Percentiles rank a stretch among this genome's conserved stretches.
Evolutionary conservation across 2,797 vertebrate genomes (phyloP).

Genomic region (Mormyrus hasselquistii): DNA sequence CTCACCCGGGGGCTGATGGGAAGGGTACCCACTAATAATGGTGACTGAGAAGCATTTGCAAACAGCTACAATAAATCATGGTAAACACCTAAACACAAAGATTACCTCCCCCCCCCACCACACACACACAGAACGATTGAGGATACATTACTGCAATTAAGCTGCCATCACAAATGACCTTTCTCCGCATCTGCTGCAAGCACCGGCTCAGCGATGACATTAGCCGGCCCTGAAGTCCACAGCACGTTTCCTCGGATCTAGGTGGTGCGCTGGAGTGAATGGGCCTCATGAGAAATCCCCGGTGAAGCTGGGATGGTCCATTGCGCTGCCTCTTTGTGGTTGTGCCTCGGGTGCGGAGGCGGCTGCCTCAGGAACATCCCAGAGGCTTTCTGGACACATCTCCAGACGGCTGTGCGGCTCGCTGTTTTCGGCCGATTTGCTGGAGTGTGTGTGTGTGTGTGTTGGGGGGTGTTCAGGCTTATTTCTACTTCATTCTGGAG

Average conservation of each 20-base stretch:
- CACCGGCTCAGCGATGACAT: neutral
- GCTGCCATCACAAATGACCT: neutral
- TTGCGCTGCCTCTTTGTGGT: neutral
- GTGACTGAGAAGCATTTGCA: neutral
- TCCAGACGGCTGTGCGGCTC: neutral
- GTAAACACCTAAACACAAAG: neutral
- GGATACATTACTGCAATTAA: neutral
- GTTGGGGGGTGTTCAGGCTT: neutral
- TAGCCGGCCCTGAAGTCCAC: neutral
- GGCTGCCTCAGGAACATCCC: neutral
- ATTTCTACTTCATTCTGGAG: neutral
- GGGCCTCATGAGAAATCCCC: neutral
- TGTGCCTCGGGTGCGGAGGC: neutral
- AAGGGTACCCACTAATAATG: neutral
- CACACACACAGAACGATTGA: neutral
- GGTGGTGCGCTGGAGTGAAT: neutral
- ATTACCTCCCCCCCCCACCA: neutral
- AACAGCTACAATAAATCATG: neutral
- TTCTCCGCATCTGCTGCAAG: neutral
- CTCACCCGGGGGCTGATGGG: neutral
- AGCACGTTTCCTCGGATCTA: neutral
- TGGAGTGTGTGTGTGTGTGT: neutral
- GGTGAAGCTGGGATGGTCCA: neutral
- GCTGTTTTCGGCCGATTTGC: neutral
- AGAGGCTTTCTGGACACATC: neutral